A percentile compares a stretch with the other conserved stretches of the same genome.
phyloP scores from a whole-genome alignment of 2,113 vertebrate genomes.

The Lucifuga dentata region DNA sequence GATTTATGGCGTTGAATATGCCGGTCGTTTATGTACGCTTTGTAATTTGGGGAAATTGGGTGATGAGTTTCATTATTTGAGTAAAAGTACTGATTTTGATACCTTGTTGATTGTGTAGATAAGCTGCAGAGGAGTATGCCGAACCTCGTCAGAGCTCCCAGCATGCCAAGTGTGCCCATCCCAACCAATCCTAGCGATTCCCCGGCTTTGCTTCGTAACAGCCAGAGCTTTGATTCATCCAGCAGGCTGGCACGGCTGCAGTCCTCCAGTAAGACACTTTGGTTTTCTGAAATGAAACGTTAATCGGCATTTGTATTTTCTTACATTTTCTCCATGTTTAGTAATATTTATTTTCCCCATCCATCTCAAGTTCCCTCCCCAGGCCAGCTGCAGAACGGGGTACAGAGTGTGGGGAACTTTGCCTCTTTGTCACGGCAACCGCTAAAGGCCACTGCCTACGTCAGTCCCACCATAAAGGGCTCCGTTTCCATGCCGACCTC shows the following conservation, averaged over 20 bases:
- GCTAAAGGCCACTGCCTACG: slow-evolving; percentile 93
- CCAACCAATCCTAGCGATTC: slow-evolving; percentile 74
- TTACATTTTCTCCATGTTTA: background rate
- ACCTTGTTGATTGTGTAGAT: slow-evolving; percentile 76
- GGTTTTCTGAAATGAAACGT: too few species aligned
- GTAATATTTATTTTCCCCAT: too few species aligned
- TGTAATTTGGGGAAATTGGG: too few species aligned
- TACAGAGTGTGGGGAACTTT: slow-evolving; percentile 91
- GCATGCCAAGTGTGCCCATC: slow-evolving; percentile 79
- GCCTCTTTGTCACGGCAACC: slow-evolving; percentile 85
- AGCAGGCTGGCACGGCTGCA: slow-evolving; percentile 87
- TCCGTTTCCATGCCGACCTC: slow-evolving; percentile 74
- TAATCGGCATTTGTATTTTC: background rate
- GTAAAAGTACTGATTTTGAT: too few species aligned
- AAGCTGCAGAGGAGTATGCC: slow-evolving; percentile 95
- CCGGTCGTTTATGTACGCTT: too few species aligned
- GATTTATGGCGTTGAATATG: too few species aligned
- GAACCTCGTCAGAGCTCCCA: slow-evolving; percentile 84
- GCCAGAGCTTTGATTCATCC: slow-evolving; percentile 94
- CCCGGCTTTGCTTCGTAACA: slow-evolving; percentile 88
- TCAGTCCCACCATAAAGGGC: slow-evolving; percentile 92
- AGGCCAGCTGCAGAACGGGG: slow-evolving; percentile 88
- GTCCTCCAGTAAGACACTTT: slow-evolving; percentile 86
- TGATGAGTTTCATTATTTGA: too few species aligned
- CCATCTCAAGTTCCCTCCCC: slow-evolving; percentile 85